Percentiles rank a stretch among this genome's conserved stretches.
Evolutionary conservation across 2,113 vertebrate species (phyloP).

Genomic region (Psettodes erumei): DNA sequence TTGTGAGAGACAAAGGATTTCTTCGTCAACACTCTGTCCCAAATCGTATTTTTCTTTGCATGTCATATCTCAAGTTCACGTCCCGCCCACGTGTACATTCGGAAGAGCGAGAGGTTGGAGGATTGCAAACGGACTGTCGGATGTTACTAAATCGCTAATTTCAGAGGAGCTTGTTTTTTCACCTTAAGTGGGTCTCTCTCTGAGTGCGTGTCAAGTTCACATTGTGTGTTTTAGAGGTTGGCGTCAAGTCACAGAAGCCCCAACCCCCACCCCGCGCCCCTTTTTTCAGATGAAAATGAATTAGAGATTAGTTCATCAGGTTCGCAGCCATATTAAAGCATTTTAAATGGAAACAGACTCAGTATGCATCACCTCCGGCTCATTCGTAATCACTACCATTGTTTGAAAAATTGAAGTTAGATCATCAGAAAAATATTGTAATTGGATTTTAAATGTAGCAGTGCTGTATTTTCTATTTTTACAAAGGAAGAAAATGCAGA

Average conservation of each 20-base stretch:
- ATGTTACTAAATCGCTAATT: constrained; percentile 31
- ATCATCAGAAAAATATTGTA: neutral
- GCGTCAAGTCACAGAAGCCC: neutral
- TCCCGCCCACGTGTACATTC: neutral
- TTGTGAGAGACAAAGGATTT: neutral
- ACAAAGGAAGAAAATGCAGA: neutral
- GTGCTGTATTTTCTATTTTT: neutral
- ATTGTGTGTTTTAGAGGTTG: neutral
- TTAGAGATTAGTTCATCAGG: neutral
- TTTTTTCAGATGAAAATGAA: too few relatives aligned
- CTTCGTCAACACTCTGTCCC: too few relatives aligned
- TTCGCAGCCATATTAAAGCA: neutral
- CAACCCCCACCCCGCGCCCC: too few relatives aligned
- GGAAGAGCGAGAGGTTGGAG: constrained; percentile 26
- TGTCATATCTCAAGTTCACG: neutral
- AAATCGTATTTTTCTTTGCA: too few relatives aligned
- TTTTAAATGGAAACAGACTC: neutral
- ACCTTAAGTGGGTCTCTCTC: constrained; percentile 3
- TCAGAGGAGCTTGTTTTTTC: constrained; percentile 13
- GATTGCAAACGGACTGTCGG: constrained; percentile 18
- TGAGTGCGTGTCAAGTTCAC: neutral
- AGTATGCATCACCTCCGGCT: too few relatives aligned
- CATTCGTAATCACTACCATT: neutral
- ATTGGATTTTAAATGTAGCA: neutral
- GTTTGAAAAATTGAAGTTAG: neutral